Percentiles rank a stretch among this genome's conserved stretches.
Conservation (phyloP, 2,797 vertebrate genomes). For the Hydrophis major region DNA sequence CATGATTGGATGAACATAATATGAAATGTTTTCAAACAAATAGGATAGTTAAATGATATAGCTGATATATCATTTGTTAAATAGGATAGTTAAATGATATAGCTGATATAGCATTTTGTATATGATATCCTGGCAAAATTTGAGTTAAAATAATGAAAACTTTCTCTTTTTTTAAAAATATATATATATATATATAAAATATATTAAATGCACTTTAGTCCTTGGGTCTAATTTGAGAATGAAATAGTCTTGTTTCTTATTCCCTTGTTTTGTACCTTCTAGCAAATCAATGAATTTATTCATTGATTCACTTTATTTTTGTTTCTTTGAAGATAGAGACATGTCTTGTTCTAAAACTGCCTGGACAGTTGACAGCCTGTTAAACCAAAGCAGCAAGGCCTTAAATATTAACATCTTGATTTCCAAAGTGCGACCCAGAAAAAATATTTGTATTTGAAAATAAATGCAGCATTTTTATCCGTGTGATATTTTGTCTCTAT, state of each 20-base stretch:
- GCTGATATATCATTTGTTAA: background rate
- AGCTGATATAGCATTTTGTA: background rate
- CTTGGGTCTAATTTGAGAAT: background rate
- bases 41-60: background rate
- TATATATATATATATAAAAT: background rate
- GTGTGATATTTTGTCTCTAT: background rate
- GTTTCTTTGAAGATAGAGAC: conserved; percentile 67
- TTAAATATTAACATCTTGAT: conserved; percentile 54
- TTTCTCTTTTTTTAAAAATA: background rate
- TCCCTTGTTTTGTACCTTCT: conserved; percentile 57
- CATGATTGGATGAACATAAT: background rate
- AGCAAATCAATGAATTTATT: conserved; percentile 66
- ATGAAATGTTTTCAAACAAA: background rate
- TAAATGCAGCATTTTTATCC: conserved; percentile 20
- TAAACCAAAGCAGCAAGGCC: conserved; percentile 57
- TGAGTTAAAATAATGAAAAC: background rate
- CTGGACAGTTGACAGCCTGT: conserved; percentile 61
- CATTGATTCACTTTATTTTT: conserved; percentile 60
- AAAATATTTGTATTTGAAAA: conserved; percentile 11
- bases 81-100: background rate
- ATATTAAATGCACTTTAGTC: conserved; percentile 24
- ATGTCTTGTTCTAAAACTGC: conserved; percentile 41
- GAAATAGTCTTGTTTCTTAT: conserved; percentile 19
- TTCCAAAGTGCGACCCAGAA: conserved; percentile 50
- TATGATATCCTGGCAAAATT: background rate